These are phyloP conservation scores for Chitala chitala DNA, from an alignment of 2,113 vertebrate species.

Conservation along the genomic window DNA sequence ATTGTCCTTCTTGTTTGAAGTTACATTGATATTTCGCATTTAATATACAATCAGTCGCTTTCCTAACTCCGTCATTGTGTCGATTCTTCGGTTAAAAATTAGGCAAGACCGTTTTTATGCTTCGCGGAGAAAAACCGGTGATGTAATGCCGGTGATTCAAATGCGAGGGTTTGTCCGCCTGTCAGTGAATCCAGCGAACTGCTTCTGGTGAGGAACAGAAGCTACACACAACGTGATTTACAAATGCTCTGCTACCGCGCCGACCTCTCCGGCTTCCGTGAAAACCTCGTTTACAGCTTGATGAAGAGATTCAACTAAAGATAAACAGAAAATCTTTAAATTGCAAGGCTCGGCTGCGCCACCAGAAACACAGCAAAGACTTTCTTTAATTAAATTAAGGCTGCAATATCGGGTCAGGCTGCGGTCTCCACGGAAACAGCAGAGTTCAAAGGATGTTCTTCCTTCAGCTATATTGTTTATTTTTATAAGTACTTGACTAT, in stretches of 20 bases:
- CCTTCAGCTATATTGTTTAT: neutral
- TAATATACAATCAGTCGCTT: constrained; percentile 5
- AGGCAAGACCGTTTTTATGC: constrained; percentile 21
- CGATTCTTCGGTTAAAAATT: constrained; percentile 26
- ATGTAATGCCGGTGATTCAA: constrained; percentile 57
- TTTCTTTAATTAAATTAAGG: constrained; percentile 41
- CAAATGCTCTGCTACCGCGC: neutral
- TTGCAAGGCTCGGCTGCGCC: constrained; percentile 15
- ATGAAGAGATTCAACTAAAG: neutral
- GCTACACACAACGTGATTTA: neutral
- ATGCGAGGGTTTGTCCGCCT: constrained; percentile 31
- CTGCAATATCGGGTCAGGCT: neutral
- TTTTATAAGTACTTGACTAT: neutral
- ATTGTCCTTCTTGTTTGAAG: constrained; percentile 9
- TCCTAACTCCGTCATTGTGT: constrained; percentile 11
- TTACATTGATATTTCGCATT: constrained; percentile 17
- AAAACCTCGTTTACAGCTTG: neutral
- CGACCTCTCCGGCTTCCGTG: neutral
- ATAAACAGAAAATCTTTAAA: constrained; percentile 12
- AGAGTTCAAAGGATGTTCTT: constrained; percentile 18
- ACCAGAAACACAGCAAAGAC: constrained; percentile 30
- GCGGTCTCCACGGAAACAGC: constrained; percentile 2
- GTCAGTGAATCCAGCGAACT: too few relatives aligned
- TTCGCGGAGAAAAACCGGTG: constrained; percentile 43
- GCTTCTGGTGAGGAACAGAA: too few relatives aligned